Evolutionary conservation across 2,888 invertebrate species (phyloP).

Genomic region (Pristionchus exspectatus): DNA sequence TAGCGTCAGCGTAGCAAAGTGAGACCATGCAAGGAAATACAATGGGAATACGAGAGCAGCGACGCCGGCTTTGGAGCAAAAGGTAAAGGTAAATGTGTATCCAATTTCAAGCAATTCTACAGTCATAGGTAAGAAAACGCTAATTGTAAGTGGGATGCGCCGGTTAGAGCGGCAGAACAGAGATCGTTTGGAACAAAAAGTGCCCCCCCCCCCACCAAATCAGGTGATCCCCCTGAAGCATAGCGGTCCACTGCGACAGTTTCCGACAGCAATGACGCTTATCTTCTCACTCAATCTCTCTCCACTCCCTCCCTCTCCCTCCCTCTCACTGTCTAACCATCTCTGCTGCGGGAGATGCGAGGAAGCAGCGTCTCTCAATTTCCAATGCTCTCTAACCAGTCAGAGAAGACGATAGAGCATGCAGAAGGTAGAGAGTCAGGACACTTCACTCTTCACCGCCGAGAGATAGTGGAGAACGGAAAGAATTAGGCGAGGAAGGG

Average conservation of each 20-base stretch:
- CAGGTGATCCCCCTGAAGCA: not conserved
- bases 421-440: not conserved
- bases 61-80: not conserved
- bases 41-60: not conserved
- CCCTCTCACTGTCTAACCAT: not conserved
- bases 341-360: not conserved
- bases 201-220: not conserved
- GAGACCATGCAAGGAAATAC: not conserved
- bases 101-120: too few species aligned
- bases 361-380: not conserved
- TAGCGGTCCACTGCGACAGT: not conserved
- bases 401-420: not conserved
- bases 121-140: too few species aligned
- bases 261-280: constrained; percentile 18
- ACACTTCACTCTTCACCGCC: not conserved
- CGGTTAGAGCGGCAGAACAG: too few species aligned
- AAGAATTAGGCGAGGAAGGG: not conserved
- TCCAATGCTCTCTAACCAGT: not conserved
- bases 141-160: too few species aligned
- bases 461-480: not conserved
- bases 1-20: not conserved
- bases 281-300: not conserved
- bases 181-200: not conserved
- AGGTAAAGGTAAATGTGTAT: too few species aligned
- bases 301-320: not conserved